phyloP scores from a whole-genome alignment of 2,888 invertebrate genomes.

The Microplitis manilae region DNA sequence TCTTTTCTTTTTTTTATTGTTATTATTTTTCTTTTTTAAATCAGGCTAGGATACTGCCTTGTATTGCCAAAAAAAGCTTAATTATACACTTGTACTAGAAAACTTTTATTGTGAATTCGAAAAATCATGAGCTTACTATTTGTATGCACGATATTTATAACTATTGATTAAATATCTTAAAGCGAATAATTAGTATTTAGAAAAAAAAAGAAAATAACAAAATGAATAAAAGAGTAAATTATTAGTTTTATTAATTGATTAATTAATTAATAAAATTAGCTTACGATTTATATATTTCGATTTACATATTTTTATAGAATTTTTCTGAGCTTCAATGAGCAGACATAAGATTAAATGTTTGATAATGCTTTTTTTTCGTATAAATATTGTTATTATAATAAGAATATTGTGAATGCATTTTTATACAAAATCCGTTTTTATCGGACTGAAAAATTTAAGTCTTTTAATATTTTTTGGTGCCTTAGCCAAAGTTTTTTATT shows the following conservation, averaged over 20 bases:
- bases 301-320: conserved; percentile 41
- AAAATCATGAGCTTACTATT: background rate
- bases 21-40: conserved; percentile 33
- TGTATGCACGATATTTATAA: background rate
- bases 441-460: conserved; percentile 47
- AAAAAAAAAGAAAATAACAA: background rate
- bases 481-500: conserved; percentile 4
- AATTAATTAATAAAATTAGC: background rate
- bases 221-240: too few species aligned
- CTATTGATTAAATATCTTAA: background rate
- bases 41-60: conserved; percentile 29
- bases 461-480: conserved; percentile 35
- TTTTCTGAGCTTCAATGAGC: conserved; percentile 24
- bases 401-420: conserved; percentile 14
- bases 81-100: background rate
- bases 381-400: conserved; percentile 23
- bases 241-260: background rate
- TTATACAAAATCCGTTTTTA: conserved; percentile 61
- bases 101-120: background rate
- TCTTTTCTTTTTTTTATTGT: conserved; percentile 36
- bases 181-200: background rate
- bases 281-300: background rate
- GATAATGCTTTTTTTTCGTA: conserved; percentile 32
- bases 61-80: conserved; percentile 38
- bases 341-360: conserved; percentile 19